Conservation (phyloP, 2,797 vertebrate species). For the Chaenodraco wilsoni region DNA sequence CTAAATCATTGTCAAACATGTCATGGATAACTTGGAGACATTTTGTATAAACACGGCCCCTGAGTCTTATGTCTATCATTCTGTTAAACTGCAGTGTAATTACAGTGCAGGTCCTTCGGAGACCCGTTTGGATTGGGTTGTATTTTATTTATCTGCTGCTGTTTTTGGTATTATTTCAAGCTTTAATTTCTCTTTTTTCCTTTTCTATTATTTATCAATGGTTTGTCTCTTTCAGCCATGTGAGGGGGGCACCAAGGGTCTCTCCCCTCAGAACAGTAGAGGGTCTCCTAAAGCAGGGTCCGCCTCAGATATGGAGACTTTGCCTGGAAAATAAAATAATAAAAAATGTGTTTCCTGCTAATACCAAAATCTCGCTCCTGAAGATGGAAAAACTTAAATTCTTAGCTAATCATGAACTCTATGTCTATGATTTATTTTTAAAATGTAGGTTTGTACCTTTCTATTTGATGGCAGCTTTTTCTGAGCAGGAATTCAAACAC, state of each 20-base stretch:
- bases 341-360: slow-evolving; percentile 18
- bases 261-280: background rate
- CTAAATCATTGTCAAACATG: slow-evolving; percentile 21
- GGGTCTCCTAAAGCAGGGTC: background rate
- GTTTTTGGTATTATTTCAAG: slow-evolving; percentile 47
- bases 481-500: slow-evolving; percentile 19
- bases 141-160: slow-evolving; percentile 50
- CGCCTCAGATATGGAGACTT: slow-evolving; percentile 4
- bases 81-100: slow-evolving; percentile 31
- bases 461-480: slow-evolving; percentile 18
- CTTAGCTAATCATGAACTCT: slow-evolving; percentile 22
- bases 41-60: slow-evolving; percentile 47
- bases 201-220: slow-evolving; percentile 8
- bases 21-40: slow-evolving; percentile 13
- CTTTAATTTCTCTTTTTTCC: slow-evolving; percentile 59
- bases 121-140: slow-evolving; percentile 31
- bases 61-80: slow-evolving; percentile 18
- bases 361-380: slow-evolving; percentile 51
- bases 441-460: slow-evolving; percentile 36
- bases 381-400: slow-evolving; percentile 29
- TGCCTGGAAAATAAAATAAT: no score
- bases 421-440: slow-evolving; percentile 10
- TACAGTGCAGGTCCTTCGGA: slow-evolving; percentile 10
- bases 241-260: background rate
- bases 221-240: slow-evolving; percentile 12